Base-by-base conservation (phyloP, 2,113 vertebrate species). In the Probosciger aterrimus region DNA sequence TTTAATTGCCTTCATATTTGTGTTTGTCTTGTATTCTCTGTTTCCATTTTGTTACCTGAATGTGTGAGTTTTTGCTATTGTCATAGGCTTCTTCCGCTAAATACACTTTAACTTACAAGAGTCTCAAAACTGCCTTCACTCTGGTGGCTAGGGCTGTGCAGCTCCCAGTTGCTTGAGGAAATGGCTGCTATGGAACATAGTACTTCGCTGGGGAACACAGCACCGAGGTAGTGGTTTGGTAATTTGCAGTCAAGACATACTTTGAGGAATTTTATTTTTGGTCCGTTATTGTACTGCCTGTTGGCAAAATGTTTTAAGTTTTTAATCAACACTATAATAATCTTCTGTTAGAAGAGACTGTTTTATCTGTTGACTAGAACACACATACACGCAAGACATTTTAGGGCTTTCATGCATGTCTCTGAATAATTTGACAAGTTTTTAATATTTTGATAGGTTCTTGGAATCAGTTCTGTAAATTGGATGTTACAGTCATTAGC, bases 401-500 rank as follows among this genome's bases (percentile, higher is more conserved):
- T 82, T 74, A 74, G 47, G 2, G 20, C 28, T 76, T 89, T 81
- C 63, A 30, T 47, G 24, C 68, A n/a, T 55, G 13, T 67, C 71
- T 86, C 2, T 50, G 74, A 86, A 33, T 68, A 64, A 92, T 70
- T 87, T 78, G n/a, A 52, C 70, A 88, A 85, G 47, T 53, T 71
- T 78, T 92, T 53, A 76, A 12, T 88, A 67, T 79, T 92, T 71
- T 46, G 59, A 25, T 79, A 43, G n/a, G 28, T 16, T 63, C 11
- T 87, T 90, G 78, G 79, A 59, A 64, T 59, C 39, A 22, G 25
- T 79, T 88, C 62, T 76, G 33, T 88, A 41, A 88, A 67, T 31
- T 64, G 62, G 65, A 53, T 76, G 82, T 90, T 85, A 49, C 80
- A 53, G 62, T 85, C 39, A 35, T 95, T 93, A 94, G 59, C 5